Percentiles rank a stretch among this genome's conserved stretches.
Evolutionary conservation across 2,797 vertebrate genomes (phyloP).

Genomic region (Enteromius unitaeniatus): DNA sequence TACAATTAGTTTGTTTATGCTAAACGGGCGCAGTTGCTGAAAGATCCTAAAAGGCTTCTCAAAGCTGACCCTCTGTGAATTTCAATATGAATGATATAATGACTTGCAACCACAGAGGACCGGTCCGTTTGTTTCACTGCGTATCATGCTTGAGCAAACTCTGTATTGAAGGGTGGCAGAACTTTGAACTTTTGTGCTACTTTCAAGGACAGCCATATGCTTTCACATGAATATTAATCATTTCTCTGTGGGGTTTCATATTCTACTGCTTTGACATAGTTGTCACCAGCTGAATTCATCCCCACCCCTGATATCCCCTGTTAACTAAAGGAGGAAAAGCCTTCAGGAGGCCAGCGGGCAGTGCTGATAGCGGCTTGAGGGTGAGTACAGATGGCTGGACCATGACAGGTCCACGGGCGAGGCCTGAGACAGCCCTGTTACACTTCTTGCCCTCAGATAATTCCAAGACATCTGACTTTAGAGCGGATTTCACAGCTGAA

Average conservation of each 20-base stretch:
- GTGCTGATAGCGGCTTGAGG: slow-evolving; percentile 43
- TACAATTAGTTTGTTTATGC: slow-evolving; percentile 30
- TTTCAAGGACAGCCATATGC: slow-evolving; percentile 44
- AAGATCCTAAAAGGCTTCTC: not conserved
- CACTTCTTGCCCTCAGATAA: slow-evolving; percentile 50
- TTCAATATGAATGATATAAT: slow-evolving; percentile 14
- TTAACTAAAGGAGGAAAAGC: slow-evolving; percentile 22
- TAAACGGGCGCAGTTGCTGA: not conserved
- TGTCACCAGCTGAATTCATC: slow-evolving; percentile 12
- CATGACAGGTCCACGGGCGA: slow-evolving; percentile 36
- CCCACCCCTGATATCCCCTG: slow-evolving; percentile 1
- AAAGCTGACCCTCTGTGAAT: slow-evolving; percentile 8
- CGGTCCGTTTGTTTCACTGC: slow-evolving; percentile 6
- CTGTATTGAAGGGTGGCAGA: slow-evolving; percentile 24
- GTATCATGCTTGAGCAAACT: slow-evolving; percentile 21
- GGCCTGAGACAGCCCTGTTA: slow-evolving; percentile 45
- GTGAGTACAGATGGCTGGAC: slow-evolving; percentile 61
- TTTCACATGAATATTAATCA: slow-evolving; percentile 34
- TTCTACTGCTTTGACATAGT: slow-evolving; percentile 23
- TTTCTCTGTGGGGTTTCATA: slow-evolving; percentile 17
- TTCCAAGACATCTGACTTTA: slow-evolving; percentile 44
- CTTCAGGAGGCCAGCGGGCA: slow-evolving; percentile 21
- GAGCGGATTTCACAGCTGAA: slow-evolving; percentile 44
- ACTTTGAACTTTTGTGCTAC: slow-evolving; percentile 31
- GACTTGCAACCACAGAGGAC: not conserved